phyloP scores from a whole-genome alignment of 2,888 invertebrate species.

The Agrotis segetum region DNA sequence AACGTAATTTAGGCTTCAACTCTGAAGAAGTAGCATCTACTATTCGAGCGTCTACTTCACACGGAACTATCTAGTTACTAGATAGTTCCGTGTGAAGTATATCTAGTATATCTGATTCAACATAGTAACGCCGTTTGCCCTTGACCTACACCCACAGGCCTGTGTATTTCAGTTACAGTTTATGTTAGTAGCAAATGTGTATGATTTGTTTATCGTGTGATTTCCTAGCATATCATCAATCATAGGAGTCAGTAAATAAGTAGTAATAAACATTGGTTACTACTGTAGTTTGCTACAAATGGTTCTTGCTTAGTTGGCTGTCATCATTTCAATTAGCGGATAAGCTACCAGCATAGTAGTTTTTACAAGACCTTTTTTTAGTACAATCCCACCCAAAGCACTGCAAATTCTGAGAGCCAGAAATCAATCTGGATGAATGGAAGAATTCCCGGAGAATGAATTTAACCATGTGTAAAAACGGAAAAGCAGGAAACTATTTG shows the following conservation, averaged over 20 bases:
- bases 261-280: slow-evolving; percentile 19
- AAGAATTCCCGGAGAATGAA: too few species aligned
- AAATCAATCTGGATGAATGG: too few species aligned
- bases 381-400: too few species aligned
- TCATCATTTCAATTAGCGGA: not conserved
- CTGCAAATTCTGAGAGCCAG: too few species aligned
- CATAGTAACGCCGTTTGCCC: slow-evolving; percentile 11
- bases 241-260: slow-evolving; percentile 20
- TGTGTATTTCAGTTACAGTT: slow-evolving; percentile 8
- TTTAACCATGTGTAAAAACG: too few species aligned
- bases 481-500: too few species aligned
- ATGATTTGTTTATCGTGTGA: slow-evolving; percentile 37
- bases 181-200: slow-evolving; percentile 14
- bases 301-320: not conserved
- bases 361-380: too few species aligned
- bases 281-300: not conserved
- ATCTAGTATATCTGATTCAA: not conserved
- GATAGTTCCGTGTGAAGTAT: too few species aligned
- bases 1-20: slow-evolving; percentile 27
- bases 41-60: not conserved
- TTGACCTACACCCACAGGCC: slow-evolving; percentile 14
- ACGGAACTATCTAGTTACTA: not conserved
- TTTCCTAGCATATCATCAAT: slow-evolving; percentile 28
- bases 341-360: not conserved
- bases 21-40: slow-evolving; percentile 7